These are phyloP conservation scores for Brachyalestes nurse DNA, from an alignment of 2,797 vertebrate genomes.

Conservation along the genomic window DNA sequence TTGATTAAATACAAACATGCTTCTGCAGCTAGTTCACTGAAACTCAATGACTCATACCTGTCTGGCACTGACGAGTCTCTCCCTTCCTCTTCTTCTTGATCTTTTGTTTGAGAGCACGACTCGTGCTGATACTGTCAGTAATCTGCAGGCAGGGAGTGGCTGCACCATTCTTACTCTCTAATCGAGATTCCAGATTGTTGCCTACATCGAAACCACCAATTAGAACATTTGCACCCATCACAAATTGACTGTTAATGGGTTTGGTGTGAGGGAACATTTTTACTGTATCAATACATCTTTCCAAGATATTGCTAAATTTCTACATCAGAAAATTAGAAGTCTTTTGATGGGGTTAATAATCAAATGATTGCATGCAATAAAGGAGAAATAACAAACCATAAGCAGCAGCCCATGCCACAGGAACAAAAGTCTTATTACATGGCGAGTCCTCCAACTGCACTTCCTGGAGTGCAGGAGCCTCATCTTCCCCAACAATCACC, in stretches of 20 bases:
- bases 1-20: slow-evolving; percentile 8
- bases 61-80: slow-evolving; percentile 94
- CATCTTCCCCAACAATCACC: slow-evolving; percentile 88
- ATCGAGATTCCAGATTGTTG: slow-evolving; percentile 87
- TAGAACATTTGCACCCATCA: slow-evolving; percentile 8
- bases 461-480: slow-evolving; percentile 81
- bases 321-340: neutral
- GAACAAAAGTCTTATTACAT: slow-evolving; percentile 85
- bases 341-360: neutral
- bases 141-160: slow-evolving; percentile 93
- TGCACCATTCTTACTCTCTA: slow-evolving; percentile 90
- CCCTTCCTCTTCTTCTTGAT: slow-evolving; percentile 94
- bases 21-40: slow-evolving; percentile 17
- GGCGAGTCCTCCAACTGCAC: slow-evolving; percentile 79
- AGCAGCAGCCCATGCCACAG: slow-evolving; percentile 87
- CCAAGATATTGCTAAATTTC: neutral
- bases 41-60: slow-evolving; percentile 76
- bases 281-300: neutral
- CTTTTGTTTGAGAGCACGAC: slow-evolving; percentile 92
- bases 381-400: slow-evolving; percentile 78
- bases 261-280: neutral
- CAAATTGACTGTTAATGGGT: neutral
- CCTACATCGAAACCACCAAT: slow-evolving; percentile 75
- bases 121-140: slow-evolving; percentile 88
- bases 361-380: neutral